These are phyloP conservation scores for Hydropsyche tenuis DNA, from an alignment of 1,140 invertebrate genomes.

Conservation along the genomic window DNA sequence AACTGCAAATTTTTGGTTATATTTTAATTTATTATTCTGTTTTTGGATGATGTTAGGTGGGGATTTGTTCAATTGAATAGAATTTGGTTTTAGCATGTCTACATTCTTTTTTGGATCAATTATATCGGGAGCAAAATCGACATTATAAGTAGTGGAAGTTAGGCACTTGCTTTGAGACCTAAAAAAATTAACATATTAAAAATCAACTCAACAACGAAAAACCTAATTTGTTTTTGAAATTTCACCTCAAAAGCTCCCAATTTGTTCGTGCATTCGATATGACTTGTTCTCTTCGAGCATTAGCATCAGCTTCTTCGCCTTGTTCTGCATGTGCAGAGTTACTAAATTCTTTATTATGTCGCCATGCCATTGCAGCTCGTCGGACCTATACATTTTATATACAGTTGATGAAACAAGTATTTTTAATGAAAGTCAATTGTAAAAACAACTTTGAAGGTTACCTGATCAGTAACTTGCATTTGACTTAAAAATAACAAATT, in stretches of 20 bases:
- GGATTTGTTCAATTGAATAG: slow-evolving; percentile 34
- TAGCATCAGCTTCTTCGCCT: slow-evolving; percentile 70
- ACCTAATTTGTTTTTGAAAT: not conserved
- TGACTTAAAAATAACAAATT: slow-evolving; percentile 72
- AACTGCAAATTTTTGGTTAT: not conserved
- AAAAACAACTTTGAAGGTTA: slow-evolving; percentile 50
- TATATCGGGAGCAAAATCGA: slow-evolving; percentile 56
- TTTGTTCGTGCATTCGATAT: slow-evolving; percentile 82
- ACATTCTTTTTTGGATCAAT: slow-evolving; percentile 50
- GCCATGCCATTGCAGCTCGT: slow-evolving; percentile 76
- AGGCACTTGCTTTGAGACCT: slow-evolving; percentile 68
- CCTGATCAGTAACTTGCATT: slow-evolving; percentile 79
- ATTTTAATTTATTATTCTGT: not conserved
- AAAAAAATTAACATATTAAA: slow-evolving; percentile 40
- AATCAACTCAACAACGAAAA: slow-evolving; percentile 14
- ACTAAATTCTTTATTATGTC: slow-evolving; percentile 75
- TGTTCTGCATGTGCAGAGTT: slow-evolving; percentile 68
- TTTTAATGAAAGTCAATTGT: not conserved
- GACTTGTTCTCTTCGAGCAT: slow-evolving; percentile 74
- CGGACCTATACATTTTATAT: slow-evolving; percentile 62
- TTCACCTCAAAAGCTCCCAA: slow-evolving; percentile 75
- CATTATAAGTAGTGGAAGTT: slow-evolving; percentile 50
- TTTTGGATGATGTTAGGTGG: slow-evolving; percentile 15
- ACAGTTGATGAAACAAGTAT: no score
- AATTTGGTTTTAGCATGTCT: slow-evolving; percentile 36